Base-by-base conservation (phyloP, 2,797 vertebrate genomes). In the Atherinosoma microstoma region DNA sequence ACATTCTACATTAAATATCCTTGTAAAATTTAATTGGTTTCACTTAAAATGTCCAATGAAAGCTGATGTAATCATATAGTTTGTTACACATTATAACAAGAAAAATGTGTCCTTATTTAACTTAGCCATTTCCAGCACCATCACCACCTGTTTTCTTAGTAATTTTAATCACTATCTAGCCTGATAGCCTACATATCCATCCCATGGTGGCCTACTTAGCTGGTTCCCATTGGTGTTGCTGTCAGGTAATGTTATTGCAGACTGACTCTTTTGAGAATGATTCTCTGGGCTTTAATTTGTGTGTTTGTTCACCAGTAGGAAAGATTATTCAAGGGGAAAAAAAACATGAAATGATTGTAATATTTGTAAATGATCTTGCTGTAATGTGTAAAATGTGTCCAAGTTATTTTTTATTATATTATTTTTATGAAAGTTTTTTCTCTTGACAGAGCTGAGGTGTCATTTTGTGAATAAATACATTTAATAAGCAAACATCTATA, bases 401-500 rank as follows among this genome's bases (percentile, higher is more conserved):
- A 87, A 93, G 94, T 95, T 96, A 95, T 95, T 95, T 95, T 95
- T 94, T 95, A 95, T 95, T 94, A 95, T 95, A 95, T 95, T 95
- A 95, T 95, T 95, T 95, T 95, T 96, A 95, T 95, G 94, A 95
- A 91, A 91, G 91, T 90, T 94, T 92, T 93, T 93, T 91, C 91
- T 94, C 93, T 90, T 92, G 88, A 94, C 92, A 94, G 91, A 95
- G 92, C 91, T 92, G 91, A 94, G 90, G 94, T 95, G 94, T 95
- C 94, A 95, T 94, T 95, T 95, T 96, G 94, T 95, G 94, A 95
- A 95, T 94, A 95, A 94, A 94, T 93, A 91, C 94, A 94, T 95
- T 95, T 96, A 95, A 94, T 95, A 95, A 95, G 93, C 92, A 94
- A 95, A 95, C 92, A 93, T 90, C 89, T 94, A 94, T 94, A 94